Evolutionary conservation across 2,113 vertebrate species (phyloP).

Genomic region (Syngnathus typhle): DNA sequence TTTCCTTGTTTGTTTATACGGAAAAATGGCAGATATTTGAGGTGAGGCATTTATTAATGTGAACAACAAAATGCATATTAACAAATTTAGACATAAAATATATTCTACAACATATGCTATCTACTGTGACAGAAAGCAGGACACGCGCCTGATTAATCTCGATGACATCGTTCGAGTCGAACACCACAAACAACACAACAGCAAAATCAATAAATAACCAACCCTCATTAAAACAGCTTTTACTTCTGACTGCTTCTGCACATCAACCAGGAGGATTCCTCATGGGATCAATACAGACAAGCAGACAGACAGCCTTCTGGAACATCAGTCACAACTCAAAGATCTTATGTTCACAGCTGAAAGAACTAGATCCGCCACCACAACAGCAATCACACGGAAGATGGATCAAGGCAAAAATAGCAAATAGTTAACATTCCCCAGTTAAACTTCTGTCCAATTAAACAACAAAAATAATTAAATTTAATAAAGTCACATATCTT

Average conservation of each 20-base stretch:
- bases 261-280: conserved; percentile 35
- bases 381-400: conserved; percentile 18
- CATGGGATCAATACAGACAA: conserved; percentile 28
- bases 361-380: conserved; percentile 13
- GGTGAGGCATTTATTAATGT: background rate
- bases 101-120: background rate
- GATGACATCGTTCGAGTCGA: conserved; percentile 32
- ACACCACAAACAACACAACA: conserved; percentile 31
- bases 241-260: conserved; percentile 49
- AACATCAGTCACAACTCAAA: conserved; percentile 30
- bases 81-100: background rate
- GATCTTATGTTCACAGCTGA: conserved; percentile 20
- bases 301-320: conserved; percentile 36
- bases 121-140: conserved; percentile 17
- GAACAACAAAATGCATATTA: background rate
- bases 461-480: background rate
- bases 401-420: background rate
- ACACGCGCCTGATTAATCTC: conserved; percentile 31
- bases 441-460: background rate
- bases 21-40: background rate
- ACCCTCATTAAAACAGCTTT: conserved; percentile 56
- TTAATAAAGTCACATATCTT: background rate
- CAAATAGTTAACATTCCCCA: conserved; percentile 15
- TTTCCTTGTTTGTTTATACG: too few species aligned
- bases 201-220: conserved; percentile 50